phyloP scores from a whole-genome alignment of 2,113 vertebrate genomes.

The Axis porcinus region DNA sequence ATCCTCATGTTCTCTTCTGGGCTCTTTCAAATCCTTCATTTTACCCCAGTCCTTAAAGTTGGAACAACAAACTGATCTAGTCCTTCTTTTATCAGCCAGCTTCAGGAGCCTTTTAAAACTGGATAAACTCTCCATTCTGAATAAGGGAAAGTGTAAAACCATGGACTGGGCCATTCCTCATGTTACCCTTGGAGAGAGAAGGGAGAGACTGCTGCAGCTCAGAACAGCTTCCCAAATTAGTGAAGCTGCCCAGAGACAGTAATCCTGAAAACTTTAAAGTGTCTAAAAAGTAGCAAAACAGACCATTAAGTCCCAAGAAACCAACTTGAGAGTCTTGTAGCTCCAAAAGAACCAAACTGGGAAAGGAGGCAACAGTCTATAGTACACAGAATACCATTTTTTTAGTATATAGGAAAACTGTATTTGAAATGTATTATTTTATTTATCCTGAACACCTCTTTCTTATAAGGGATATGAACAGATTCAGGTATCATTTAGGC shows the following conservation, averaged over 20 bases:
- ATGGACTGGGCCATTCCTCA: background rate
- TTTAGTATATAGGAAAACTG: background rate
- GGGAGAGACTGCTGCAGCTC: background rate
- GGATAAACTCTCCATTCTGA: background rate
- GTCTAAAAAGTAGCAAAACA: background rate
- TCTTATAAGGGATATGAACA: background rate
- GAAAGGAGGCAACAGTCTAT: background rate
- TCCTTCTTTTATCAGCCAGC: background rate
- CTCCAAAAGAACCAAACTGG: background rate
- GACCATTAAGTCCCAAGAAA: background rate
- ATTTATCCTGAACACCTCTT: background rate
- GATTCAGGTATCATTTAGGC: background rate
- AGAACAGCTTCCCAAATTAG: background rate
- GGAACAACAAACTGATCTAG: background rate
- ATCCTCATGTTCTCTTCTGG: background rate
- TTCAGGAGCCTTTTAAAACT: background rate
- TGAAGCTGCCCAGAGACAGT: background rate
- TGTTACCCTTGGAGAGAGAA: background rate
- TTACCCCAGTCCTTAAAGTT: background rate
- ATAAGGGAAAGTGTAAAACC: background rate
- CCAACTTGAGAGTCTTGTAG: background rate
- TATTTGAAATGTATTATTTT: background rate
- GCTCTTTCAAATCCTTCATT: background rate
- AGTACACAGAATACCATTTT: background rate
- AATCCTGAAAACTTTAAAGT: background rate